phyloP scores from a whole-genome alignment of 2,797 vertebrate species.

The Rhinella marina region DNA sequence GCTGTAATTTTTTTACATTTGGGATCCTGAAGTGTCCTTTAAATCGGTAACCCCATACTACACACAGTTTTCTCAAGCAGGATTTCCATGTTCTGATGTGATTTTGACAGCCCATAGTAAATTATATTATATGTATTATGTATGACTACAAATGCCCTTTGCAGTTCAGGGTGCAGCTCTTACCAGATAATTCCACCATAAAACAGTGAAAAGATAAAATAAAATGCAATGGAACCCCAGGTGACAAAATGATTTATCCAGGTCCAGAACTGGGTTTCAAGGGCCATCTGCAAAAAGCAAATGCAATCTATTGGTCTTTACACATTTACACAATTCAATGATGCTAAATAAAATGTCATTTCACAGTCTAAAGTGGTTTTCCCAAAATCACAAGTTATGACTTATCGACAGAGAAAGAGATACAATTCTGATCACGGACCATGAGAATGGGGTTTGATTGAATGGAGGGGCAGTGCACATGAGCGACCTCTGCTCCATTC shows the following conservation, averaged over 20 bases:
- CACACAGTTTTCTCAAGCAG: not conserved
- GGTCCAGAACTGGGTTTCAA: conserved; percentile 98
- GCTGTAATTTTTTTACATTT: too few species aligned
- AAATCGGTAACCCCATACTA: not conserved
- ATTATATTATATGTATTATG: not conserved
- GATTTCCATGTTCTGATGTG: too few species aligned
- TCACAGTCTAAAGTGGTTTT: too few species aligned
- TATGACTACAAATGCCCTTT: not conserved
- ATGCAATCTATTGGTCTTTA: not conserved
- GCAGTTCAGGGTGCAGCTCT: conserved; percentile 62
- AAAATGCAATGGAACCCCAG: conserved; percentile 97
- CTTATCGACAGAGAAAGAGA: too few species aligned
- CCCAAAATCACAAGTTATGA: too few species aligned
- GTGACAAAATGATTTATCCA: conserved; percentile 99
- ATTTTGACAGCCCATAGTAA: not conserved
- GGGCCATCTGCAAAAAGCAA: conserved; percentile 82
- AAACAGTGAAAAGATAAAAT: conserved; percentile 97
- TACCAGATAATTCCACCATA: conserved; percentile 98
- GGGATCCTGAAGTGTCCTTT: not conserved
- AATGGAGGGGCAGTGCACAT: too few species aligned
- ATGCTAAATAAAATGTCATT: not conserved
- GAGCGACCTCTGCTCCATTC: too few species aligned
- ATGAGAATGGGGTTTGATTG: too few species aligned
- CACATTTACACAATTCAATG: not conserved
- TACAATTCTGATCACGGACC: too few species aligned